These are phyloP conservation scores for Thamnaconus septentrionalis DNA, from an alignment of 2,113 vertebrate species.

Conservation along the genomic window DNA sequence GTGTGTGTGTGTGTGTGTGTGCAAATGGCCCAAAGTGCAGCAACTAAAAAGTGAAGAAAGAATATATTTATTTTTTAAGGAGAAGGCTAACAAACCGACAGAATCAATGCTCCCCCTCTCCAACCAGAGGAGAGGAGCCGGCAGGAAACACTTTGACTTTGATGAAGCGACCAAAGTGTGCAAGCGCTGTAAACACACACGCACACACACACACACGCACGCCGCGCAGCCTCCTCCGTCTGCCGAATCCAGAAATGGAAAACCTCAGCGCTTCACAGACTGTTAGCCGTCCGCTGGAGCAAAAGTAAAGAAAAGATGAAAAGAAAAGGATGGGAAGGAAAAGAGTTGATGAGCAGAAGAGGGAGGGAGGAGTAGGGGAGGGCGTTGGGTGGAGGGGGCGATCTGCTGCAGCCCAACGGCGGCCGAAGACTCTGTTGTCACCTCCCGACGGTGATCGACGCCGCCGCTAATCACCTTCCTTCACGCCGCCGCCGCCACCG, in stretches of 20 bases:
- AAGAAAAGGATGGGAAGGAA: constrained; percentile 3
- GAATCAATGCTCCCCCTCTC: constrained; percentile 37
- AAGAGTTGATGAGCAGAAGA: neutral
- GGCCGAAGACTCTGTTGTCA: neutral
- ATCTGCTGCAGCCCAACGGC: no score
- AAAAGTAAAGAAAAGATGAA: constrained; percentile 18
- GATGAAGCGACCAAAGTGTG: constrained; percentile 38
- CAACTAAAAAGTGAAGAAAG: constrained; percentile 13
- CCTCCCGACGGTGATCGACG: neutral
- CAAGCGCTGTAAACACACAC: constrained; percentile 36
- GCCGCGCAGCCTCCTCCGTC: constrained; percentile 16
- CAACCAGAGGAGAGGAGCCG: constrained; percentile 24
- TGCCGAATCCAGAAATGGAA: constrained; percentile 7
- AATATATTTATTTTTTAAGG: constrained; percentile 37
- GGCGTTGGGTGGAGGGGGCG: no score
- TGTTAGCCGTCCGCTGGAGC: no score
- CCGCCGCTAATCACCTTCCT: constrained; percentile 38
- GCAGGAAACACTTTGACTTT: constrained; percentile 49
- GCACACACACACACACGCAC: no score
- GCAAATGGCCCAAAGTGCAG: no score
- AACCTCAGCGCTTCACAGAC: no score
- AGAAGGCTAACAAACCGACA: constrained; percentile 43
- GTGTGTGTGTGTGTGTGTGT: no score
- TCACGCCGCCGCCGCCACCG: neutral
- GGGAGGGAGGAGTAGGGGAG: no score